Conservation (phyloP, 2,888 invertebrate species). For the Thera obeliscata region DNA sequence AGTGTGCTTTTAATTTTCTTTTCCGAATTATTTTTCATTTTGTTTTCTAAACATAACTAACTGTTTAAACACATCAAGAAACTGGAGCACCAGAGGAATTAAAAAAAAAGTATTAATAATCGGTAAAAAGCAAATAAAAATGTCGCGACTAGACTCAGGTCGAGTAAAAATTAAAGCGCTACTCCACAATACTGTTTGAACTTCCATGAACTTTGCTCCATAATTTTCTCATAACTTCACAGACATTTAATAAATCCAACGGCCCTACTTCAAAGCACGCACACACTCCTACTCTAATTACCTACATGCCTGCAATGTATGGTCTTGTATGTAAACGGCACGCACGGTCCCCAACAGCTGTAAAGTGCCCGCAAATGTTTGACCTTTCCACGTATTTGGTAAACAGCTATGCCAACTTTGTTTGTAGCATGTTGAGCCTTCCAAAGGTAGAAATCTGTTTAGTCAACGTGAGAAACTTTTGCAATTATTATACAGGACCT, state of each 20-base stretch:
- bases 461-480: background rate
- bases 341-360: constrained; percentile 50
- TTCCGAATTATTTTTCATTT: no score
- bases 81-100: no score
- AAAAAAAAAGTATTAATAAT: no score
- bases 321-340: constrained; percentile 49
- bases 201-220: constrained; percentile 12
- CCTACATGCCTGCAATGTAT: constrained; percentile 53
- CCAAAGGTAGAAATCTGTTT: constrained; percentile 6
- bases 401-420: constrained; percentile 25
- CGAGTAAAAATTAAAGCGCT: background rate
- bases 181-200: constrained; percentile 6
- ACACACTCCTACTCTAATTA: constrained; percentile 47
- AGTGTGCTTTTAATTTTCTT: no score
- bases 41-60: no score
- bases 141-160: no score
- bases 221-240: constrained; percentile 29
- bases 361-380: constrained; percentile 46
- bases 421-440: constrained; percentile 2
- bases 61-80: no score
- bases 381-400: constrained; percentile 41
- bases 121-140: no score
- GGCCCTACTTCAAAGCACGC: constrained; percentile 43
- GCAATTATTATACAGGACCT: background rate
- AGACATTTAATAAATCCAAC: constrained; percentile 39